Evolutionary conservation across 2,888 invertebrate genomes (phyloP).

Genomic region (Epinotia demarniana): DNA sequence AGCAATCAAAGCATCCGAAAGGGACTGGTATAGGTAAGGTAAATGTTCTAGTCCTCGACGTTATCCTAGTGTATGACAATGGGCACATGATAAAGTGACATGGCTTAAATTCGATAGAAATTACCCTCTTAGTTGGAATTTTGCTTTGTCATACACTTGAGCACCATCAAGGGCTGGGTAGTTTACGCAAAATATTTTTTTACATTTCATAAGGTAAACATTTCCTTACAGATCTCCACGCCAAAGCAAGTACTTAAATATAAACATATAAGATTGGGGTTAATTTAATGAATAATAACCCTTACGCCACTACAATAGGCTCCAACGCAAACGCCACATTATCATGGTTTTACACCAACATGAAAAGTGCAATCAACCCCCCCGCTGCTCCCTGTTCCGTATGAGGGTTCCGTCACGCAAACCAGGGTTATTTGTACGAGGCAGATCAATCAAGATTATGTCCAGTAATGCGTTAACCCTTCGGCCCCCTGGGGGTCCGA

Average conservation of each 20-base stretch:
- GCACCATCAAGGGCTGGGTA: no score
- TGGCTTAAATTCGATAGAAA: no score
- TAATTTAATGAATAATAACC: slow-evolving; percentile 14
- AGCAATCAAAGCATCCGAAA: no score
- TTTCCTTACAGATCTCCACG: background rate
- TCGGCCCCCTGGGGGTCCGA: slow-evolving; percentile 61
- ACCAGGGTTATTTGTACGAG: slow-evolving; percentile 74
- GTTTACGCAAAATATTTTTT: no score
- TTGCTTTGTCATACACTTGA: no score
- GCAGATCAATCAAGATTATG: slow-evolving; percentile 83
- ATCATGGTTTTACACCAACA: slow-evolving; percentile 33
- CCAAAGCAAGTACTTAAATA: background rate
- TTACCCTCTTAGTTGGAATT: no score
- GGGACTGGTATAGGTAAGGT: no score
- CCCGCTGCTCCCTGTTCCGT: slow-evolving; percentile 37
- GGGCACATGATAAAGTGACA: no score
- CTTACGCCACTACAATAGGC: slow-evolving; percentile 4
- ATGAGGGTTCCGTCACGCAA: slow-evolving; percentile 55
- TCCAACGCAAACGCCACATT: slow-evolving; percentile 23
- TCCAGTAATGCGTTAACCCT: slow-evolving; percentile 76
- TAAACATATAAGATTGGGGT: background rate
- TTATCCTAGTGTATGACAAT: no score
- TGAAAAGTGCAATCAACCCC: slow-evolving; percentile 65
- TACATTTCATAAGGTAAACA: no score
- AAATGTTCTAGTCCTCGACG: no score